Evolutionary conservation across 2,113 vertebrate species (phyloP).

Genomic region (Macquaria ambigua): DNA sequence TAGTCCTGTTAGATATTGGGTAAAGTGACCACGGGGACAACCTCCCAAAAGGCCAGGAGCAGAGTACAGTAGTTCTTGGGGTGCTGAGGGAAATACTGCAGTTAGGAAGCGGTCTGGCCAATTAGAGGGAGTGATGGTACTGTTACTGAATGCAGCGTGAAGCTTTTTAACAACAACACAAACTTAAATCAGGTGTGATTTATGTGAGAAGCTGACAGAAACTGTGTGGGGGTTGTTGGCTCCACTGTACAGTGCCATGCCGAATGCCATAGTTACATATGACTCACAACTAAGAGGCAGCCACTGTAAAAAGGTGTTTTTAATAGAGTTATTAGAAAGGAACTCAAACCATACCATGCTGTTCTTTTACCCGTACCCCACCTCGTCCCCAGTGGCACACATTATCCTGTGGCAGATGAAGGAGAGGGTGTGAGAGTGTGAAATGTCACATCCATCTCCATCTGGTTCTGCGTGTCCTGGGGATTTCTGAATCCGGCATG

Average conservation of each 20-base stretch:
- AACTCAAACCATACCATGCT: background rate
- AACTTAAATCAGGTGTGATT: background rate
- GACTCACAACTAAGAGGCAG: background rate
- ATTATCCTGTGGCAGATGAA: conserved; percentile 34
- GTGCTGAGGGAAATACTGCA: background rate
- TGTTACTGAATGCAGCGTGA: background rate
- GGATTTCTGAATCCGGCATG: conserved; percentile 1
- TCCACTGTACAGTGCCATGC: background rate
- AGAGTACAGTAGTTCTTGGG: background rate
- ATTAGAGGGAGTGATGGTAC: background rate
- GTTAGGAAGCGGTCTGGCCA: background rate
- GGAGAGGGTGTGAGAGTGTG: conserved; percentile 5
- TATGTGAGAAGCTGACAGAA: conserved; percentile 18
- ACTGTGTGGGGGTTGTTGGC: background rate
- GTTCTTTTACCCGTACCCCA: background rate
- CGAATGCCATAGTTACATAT: background rate
- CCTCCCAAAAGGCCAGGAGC: background rate
- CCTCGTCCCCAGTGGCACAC: background rate
- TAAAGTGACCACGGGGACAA: background rate
- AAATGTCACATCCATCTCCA: conserved; percentile 53
- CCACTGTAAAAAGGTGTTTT: conserved; percentile 2
- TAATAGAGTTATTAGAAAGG: background rate
- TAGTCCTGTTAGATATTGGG: background rate
- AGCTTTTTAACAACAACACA: background rate
- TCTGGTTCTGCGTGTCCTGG: conserved; percentile 33